Evolutionary conservation across 2,888 invertebrate species (phyloP), one percentile per base, ranked within the genome.

Genomic region (Sialis lutaria): DNA sequence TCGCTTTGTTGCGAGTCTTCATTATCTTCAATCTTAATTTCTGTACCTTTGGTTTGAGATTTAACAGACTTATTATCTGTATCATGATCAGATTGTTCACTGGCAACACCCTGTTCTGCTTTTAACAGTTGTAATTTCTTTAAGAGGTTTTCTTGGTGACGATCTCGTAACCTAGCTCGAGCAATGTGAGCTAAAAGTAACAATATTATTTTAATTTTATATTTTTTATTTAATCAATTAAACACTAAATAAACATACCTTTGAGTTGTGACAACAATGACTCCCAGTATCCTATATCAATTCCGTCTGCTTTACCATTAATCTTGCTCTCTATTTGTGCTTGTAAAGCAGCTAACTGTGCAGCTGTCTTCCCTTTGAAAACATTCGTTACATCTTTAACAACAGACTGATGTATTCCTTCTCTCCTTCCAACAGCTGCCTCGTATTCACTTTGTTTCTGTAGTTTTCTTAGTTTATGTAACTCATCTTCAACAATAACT

Each of bases 271-370:
- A 89, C 34, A 95, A 71, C 52, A 98, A 67, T 43, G 90, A 89
- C 69, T 98, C 97, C 97, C 97, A 98, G 67, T 96, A 98, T 42
- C 91, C 90, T 52, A 96, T 84, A 68, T 97, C 97, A 42, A 95
- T 82, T 10, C 92, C 93, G 66, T 89, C 92, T 41, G 78, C 79
- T 51, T 83, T 79, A 1, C 83, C 82, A 55, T 74, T 74, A 50
- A 96, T 84, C 69, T 95, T 96, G 10, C 70, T 69, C 64, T 88
- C 87, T 57, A 98, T 93, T 63, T 87, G 82, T 31, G 70, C 67
- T 59, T 90, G 87, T 54, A 98, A 67, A 47, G 83, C 78, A 54
- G 81, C 79, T 53, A 98, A 69, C 64, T 97, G 92, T 4, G 74
- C 70, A 2, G 91, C 84, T 0, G 87, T 83, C 70, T 98, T 98